Evolutionary conservation across 1,140 invertebrate genomes (phyloP).

Genomic region (Ctenoplectra terminalis): DNA sequence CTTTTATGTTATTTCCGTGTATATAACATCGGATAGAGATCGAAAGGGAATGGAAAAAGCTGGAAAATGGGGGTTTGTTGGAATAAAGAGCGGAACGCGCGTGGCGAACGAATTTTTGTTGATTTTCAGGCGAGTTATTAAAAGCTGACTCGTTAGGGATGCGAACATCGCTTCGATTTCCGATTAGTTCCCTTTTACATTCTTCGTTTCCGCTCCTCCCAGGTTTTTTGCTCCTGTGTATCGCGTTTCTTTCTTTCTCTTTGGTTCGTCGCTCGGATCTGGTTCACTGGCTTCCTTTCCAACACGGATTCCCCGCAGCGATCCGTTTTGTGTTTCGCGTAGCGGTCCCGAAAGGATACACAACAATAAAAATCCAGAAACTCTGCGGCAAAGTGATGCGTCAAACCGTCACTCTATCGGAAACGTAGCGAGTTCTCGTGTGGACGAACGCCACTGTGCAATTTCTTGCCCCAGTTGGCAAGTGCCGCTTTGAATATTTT

Average conservation of each 20-base stretch:
- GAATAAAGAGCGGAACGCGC: background rate
- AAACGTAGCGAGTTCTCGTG: constrained; percentile 30
- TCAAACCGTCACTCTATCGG: constrained; percentile 35
- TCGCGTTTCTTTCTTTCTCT: background rate
- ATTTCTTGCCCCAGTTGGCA: constrained; percentile 47
- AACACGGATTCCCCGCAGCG: constrained; percentile 42
- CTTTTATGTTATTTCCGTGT: background rate
- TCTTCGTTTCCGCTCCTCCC: constrained; percentile 36
- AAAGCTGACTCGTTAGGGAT: constrained; percentile 78
- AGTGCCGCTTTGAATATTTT: constrained; percentile 19
- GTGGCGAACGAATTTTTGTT: constrained; percentile 20
- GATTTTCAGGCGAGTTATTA: constrained; percentile 78
- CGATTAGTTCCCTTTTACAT: constrained; percentile 36
- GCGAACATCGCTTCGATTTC: constrained; percentile 77
- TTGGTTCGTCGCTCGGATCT: constrained; percentile 25
- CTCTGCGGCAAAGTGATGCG: constrained; percentile 28
- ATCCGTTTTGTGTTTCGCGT: constrained; percentile 35
- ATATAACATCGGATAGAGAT: background rate
- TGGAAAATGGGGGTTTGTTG: background rate
- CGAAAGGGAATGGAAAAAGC: background rate
- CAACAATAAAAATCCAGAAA: constrained; percentile 41
- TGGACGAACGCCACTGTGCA: constrained; percentile 18
- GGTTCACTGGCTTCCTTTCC: constrained; percentile 39
- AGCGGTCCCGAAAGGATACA: constrained; percentile 26
- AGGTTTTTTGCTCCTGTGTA: background rate